Evolutionary conservation across 2,797 vertebrate species (phyloP).

Genomic region (Rhincodon typus): DNA sequence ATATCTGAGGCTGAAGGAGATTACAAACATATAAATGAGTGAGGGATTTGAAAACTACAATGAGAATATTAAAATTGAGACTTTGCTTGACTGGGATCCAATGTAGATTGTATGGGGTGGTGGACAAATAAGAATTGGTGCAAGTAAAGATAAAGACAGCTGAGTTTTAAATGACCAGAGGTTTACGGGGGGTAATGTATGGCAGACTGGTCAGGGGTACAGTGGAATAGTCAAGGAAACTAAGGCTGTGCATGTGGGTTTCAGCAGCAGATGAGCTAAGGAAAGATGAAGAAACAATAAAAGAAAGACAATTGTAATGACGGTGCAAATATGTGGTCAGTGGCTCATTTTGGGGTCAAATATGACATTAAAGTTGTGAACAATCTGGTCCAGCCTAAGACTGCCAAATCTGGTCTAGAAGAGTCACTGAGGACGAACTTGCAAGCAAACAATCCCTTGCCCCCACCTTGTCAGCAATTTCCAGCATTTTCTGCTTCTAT

Average conservation of each 20-base stretch:
- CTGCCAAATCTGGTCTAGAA: background rate
- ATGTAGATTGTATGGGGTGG: background rate
- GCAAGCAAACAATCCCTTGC: background rate
- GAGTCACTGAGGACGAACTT: background rate
- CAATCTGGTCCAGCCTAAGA: background rate
- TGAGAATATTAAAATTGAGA: too few relatives aligned
- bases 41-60: too few relatives aligned
- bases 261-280: background rate
- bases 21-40: background rate
- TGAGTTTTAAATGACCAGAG: background rate
- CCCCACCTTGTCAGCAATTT: background rate
- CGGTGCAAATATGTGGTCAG: background rate
- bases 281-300: too few relatives aligned
- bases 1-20: background rate
- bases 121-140: background rate
- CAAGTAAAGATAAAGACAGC: background rate
- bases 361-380: background rate
- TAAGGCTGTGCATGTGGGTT: background rate
- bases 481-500: background rate
- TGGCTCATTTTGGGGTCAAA: background rate
- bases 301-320: background rate
- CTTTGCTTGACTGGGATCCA: too few relatives aligned
- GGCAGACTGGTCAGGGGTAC: background rate
- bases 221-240: background rate
- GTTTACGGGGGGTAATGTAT: background rate